Evolutionary conservation across 2,113 vertebrate species (phyloP).

Genomic region (Stictonetta naevosa): DNA sequence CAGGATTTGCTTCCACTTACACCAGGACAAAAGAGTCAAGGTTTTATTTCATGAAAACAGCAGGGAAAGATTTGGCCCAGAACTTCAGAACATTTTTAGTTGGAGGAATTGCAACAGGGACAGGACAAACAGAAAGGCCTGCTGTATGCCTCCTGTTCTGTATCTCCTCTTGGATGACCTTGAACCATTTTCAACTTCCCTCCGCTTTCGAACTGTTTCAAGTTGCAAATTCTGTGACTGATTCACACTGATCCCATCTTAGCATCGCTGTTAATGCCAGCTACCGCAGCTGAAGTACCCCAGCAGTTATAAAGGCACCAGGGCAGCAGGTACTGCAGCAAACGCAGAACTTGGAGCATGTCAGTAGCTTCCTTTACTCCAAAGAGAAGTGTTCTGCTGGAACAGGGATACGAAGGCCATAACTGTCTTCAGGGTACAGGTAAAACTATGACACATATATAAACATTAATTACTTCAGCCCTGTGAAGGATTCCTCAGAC

Average conservation of each 20-base stretch:
- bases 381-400: background rate
- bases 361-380: background rate
- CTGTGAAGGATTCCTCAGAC: background rate
- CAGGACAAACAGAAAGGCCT: background rate
- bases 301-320: background rate
- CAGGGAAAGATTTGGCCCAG: background rate
- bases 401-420: background rate
- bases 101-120: background rate
- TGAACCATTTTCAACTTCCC: background rate
- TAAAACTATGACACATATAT: background rate
- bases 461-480: background rate
- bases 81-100: background rate
- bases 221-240: background rate
- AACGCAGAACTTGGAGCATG: background rate
- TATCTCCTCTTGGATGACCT: background rate
- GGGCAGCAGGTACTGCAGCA: background rate
- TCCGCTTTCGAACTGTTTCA: background rate
- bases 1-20: background rate
- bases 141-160: background rate
- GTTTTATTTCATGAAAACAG: background rate
- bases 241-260: background rate
- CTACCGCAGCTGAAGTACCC: background rate
- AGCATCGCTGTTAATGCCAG: background rate
- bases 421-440: background rate
- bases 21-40: background rate